Evolutionary conservation across 2,113 vertebrate species (phyloP).

Genomic region (Psettodes erumei): DNA sequence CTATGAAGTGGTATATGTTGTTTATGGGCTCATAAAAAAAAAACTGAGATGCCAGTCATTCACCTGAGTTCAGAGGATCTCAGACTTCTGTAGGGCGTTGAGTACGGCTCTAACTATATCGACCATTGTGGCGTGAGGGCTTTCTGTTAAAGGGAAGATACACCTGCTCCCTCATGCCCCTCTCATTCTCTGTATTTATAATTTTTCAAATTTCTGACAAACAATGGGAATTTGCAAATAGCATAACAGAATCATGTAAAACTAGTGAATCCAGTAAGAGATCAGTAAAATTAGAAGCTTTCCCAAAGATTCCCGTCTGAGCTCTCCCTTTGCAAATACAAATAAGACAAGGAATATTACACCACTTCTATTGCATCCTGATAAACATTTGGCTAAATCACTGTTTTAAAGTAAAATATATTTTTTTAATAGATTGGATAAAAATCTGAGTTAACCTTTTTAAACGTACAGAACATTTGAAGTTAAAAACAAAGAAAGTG

Average conservation of each 20-base stretch:
- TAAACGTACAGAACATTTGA: background rate
- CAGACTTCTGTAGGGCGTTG: background rate
- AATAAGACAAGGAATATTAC: background rate
- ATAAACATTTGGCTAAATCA: too few relatives aligned
- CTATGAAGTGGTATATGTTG: background rate
- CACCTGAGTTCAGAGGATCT: background rate
- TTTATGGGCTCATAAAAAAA: conserved; percentile 38
- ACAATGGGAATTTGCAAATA: background rate
- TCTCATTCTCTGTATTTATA: background rate
- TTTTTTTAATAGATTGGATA: too few relatives aligned
- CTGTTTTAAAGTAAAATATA: too few relatives aligned
- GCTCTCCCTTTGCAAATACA: background rate
- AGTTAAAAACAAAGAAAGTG: background rate
- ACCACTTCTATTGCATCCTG: background rate
- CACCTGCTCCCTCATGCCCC: background rate
- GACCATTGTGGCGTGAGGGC: background rate
- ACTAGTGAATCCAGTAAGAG: background rate
- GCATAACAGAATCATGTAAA: too few relatives aligned
- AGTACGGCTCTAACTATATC: background rate
- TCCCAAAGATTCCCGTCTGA: background rate
- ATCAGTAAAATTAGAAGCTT: background rate
- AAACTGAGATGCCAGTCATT: background rate
- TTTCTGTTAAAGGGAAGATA: background rate
- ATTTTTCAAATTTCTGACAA: background rate
- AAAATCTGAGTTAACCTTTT: background rate